phyloP scores from a whole-genome alignment of 2,113 vertebrate species.

The Periophthalmus modestus region DNA sequence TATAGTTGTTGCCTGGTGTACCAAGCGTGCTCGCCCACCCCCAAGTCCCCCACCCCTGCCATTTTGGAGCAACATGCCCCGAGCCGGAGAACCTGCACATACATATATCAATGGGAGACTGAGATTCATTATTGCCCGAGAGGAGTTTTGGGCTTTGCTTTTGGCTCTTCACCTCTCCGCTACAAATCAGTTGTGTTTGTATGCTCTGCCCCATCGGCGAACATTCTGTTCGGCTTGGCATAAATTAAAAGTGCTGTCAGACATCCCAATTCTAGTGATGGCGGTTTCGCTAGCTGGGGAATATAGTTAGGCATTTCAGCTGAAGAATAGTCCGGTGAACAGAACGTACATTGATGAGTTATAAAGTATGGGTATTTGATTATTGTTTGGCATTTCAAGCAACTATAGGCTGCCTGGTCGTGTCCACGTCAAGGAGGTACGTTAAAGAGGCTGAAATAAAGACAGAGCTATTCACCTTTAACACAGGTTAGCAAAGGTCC shows the following conservation, averaged over 20 bases:
- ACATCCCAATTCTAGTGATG: neutral
- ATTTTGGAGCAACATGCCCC: constrained; percentile 9
- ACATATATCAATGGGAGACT: constrained; percentile 15
- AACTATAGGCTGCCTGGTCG: neutral
- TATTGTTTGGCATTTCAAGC: neutral
- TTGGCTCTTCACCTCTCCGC: neutral
- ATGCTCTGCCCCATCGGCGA: neutral
- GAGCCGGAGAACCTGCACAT: constrained; percentile 3
- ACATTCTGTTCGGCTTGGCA: neutral
- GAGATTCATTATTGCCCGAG: neutral
- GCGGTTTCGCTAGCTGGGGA: neutral
- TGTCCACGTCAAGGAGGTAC: neutral
- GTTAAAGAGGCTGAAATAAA: too few relatives aligned
- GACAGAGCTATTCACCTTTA: too few relatives aligned
- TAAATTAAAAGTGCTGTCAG: constrained; percentile 6
- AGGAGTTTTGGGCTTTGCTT: neutral
- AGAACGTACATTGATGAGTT: neutral
- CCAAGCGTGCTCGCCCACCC: neutral
- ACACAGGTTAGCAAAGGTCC: too few relatives aligned
- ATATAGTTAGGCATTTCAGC: neutral
- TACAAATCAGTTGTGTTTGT: constrained; percentile 16
- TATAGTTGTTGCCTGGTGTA: constrained; percentile 46
- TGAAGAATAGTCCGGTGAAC: neutral
- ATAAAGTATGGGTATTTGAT: neutral
- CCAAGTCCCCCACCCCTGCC: constrained; percentile 28